Conservation (phyloP, 2,888 invertebrate species). For the Coremacera marginata region DNA sequence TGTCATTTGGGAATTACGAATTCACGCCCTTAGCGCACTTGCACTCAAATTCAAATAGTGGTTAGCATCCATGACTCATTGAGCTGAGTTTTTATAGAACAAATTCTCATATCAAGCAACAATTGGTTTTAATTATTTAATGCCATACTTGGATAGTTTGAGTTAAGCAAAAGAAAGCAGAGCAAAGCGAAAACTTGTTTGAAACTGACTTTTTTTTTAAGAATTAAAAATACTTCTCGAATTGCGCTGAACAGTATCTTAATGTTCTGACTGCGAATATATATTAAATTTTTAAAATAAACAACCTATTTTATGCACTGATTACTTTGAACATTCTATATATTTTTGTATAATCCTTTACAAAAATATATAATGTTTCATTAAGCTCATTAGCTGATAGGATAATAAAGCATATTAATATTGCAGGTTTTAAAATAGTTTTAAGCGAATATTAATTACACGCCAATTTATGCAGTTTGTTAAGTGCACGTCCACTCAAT, state of each 20-base stretch:
- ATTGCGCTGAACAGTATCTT: background rate
- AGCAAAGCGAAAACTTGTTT: background rate
- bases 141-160: background rate
- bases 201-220: background rate
- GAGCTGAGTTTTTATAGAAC: background rate
- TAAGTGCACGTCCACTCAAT: constrained; percentile 48
- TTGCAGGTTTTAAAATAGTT: constrained; percentile 20
- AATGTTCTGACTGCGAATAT: background rate
- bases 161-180: background rate
- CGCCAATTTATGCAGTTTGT: constrained; percentile 49
- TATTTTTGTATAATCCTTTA: background rate
- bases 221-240: background rate
- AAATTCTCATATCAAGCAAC: background rate
- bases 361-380: background rate
- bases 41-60: background rate
- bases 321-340: background rate
- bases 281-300: background rate
- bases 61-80: background rate
- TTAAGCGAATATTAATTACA: constrained; percentile 29
- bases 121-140: background rate
- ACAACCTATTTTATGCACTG: background rate
- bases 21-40: background rate
- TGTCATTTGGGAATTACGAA: background rate
- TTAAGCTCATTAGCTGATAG: background rate
- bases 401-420: background rate